Base-by-base conservation (phyloP, 2,888 invertebrate species). In the Colletes collaris region DNA sequence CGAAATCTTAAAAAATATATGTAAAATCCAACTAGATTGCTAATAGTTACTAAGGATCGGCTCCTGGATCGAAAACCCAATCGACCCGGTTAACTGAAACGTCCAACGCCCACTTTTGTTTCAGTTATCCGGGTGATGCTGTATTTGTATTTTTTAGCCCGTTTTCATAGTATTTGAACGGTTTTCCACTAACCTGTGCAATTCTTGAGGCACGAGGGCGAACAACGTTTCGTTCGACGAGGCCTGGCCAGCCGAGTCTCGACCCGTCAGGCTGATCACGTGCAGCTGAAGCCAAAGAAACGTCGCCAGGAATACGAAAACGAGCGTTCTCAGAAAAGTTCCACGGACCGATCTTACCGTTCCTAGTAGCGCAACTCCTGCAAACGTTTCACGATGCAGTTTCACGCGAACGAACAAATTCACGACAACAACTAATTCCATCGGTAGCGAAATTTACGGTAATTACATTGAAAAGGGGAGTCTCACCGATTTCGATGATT, bases 191-290 rank as follows among this genome's bases (percentile, higher is more conserved):
- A 96, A 97, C 94, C 97, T 97, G 93, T 97, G 97, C 84, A 97
- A 94, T 85, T 97, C 96, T 46, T 95, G 95, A 56, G 97, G 97
- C 84, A 97, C 97, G 94, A 97, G 95, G 79, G 96, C 96, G 82
- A 97, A 94, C 69, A 97, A 96, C 87, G 97, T 96, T 89, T 97
- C 97, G 92, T 97, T 97, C 87, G 94, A 93, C 67, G 95, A 93
- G 80, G 93, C 87, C 86, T 92, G 93, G 65, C 89, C 89, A 69
- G 92, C 88, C 81, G 93, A 91, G 81, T 93, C 91, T 67, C 90
- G 91, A 73, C 89, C 90, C 71, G 94, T 93, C 83, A 94, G 93
- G 90, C 93, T 94, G 89, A 95, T 94, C 85, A 95, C 94, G 88
- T 95, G 94, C 74, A 95, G 92, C 89, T 95, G 95, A 76, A 95